Percentiles rank a stretch among this genome's conserved stretches.
Evolutionary conservation across 2,888 invertebrate species (phyloP).

Genomic region (Aleiodes testaceus): DNA sequence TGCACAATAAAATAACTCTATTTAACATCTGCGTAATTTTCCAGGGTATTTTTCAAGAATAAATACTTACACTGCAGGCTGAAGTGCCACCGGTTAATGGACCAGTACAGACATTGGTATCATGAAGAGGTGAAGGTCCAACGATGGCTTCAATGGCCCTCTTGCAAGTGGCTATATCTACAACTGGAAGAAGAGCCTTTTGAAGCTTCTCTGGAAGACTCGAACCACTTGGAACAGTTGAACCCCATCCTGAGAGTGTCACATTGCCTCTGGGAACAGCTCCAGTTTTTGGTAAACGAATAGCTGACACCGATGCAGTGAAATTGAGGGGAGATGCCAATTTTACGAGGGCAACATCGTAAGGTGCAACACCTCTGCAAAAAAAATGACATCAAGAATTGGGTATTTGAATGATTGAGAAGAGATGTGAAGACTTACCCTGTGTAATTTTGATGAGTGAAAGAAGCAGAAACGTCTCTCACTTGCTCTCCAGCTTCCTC

Average conservation of each 20-base stretch:
- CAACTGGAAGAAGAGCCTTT: slow-evolving; percentile 59
- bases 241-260: slow-evolving; percentile 74
- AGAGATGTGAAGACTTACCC: slow-evolving; percentile 57
- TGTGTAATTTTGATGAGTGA: slow-evolving; percentile 63
- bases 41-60: not conserved
- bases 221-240: slow-evolving; percentile 57
- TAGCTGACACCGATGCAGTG: slow-evolving; percentile 65
- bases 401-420: slow-evolving; percentile 15
- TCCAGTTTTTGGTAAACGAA: slow-evolving; percentile 66
- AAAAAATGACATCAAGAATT: slow-evolving; percentile 24
- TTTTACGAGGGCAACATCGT: slow-evolving; percentile 75
- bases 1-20: not conserved
- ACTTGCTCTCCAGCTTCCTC: slow-evolving; percentile 67
- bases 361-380: slow-evolving; percentile 67
- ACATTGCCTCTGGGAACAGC: slow-evolving; percentile 61
- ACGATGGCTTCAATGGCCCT: slow-evolving; percentile 52
- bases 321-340: slow-evolving; percentile 65
- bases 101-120: slow-evolving; percentile 62
- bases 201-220: slow-evolving; percentile 63
- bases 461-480: slow-evolving; percentile 59
- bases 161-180: slow-evolving; percentile 58
- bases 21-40: not conserved
- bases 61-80: slow-evolving; percentile 57
- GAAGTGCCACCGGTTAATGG: slow-evolving; percentile 54
- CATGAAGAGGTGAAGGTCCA: slow-evolving; percentile 56